Evolutionary conservation across 1,140 invertebrate species (phyloP).

Genomic region (Orchestia grillus): DNA sequence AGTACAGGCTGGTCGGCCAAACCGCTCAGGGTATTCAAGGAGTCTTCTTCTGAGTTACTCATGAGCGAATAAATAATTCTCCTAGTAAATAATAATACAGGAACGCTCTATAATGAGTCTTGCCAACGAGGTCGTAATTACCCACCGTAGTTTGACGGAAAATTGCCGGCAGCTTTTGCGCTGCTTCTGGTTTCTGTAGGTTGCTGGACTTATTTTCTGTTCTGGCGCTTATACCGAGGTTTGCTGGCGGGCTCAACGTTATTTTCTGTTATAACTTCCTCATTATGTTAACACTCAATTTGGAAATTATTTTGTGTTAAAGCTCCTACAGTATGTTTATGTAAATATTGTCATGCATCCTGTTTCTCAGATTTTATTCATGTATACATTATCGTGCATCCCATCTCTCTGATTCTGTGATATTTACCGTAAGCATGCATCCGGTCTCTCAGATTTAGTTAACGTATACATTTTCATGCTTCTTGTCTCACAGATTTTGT

Average conservation of each 20-base stretch:
- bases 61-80: conserved; percentile 34
- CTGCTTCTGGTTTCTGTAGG: not conserved
- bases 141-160: conserved; percentile 14
- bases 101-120: not conserved
- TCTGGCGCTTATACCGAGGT: not conserved
- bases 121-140: conserved; percentile 43
- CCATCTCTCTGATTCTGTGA: no score
- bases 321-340: no score
- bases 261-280: not conserved
- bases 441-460: no score
- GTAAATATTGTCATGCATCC: no score
- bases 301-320: no score
- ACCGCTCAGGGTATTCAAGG: not conserved
- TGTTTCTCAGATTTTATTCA: no score
- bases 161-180: not conserved
- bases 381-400: no score
- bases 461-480: no score
- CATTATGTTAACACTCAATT: not conserved
- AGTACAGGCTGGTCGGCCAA: not conserved
- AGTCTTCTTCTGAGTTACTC: conserved; percentile 13
- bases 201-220: not conserved
- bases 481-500: not conserved
- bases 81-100: conserved; percentile 45
- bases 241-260: not conserved
- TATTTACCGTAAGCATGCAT: no score